Percentiles rank a stretch among this genome's conserved stretches.
These are phyloP conservation scores for Scolopax bukidnonensis DNA, from an alignment of 2,797 vertebrate species.

Conservation along the genomic window DNA sequence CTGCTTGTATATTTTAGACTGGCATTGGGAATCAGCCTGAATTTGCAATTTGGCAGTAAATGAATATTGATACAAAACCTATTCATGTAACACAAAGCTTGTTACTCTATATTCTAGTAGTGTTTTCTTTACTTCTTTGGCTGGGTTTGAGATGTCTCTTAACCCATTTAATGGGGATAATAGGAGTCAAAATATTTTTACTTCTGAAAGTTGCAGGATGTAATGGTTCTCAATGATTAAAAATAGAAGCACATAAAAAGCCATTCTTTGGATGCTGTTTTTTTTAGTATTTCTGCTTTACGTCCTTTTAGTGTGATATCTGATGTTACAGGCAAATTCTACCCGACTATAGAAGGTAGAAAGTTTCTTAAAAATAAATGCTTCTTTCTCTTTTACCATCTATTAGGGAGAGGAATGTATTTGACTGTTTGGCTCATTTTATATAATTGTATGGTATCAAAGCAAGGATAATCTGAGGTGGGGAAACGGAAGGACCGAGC, in stretches of 20 bases:
- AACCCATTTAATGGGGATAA: not conserved
- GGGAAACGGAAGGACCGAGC: not conserved
- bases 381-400: not conserved
- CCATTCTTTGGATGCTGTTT: not conserved
- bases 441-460: not conserved
- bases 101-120: not conserved
- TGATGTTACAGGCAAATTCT: not conserved
- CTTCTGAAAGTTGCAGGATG: not conserved
- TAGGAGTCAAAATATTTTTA: not conserved
- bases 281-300: not conserved
- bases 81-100: not conserved
- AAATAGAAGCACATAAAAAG: not conserved
- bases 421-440: not conserved
- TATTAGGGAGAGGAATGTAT: not conserved
- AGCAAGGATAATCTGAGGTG: not conserved
- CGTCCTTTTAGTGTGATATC: not conserved
- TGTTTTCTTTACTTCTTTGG: not conserved
- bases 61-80: slow-evolving; percentile 27
- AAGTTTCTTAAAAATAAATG: not conserved
- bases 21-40: not conserved
- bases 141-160: not conserved
- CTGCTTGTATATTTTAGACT: not conserved
- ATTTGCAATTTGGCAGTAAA: slow-evolving; percentile 22
- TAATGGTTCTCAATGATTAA: not conserved
- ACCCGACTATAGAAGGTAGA: not conserved